Base-by-base conservation (phyloP, 2,888 invertebrate genomes). In the Conomelus anceps region DNA sequence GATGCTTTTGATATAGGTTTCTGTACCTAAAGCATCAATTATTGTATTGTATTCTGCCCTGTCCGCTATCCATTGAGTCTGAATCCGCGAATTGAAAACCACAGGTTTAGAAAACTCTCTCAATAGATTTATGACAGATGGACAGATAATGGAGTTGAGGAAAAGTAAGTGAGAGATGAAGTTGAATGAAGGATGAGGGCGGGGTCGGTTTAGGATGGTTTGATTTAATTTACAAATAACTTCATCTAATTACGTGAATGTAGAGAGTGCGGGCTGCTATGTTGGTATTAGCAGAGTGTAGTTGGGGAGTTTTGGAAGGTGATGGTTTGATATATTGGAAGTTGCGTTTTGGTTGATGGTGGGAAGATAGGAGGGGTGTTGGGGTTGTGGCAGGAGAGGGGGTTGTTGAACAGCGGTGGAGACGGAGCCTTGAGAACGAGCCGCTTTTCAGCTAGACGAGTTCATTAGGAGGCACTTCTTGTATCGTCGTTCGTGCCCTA, bases 401-500 rank as follows among this genome's bases (percentile, higher is more conserved):
- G n/a, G n/a, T n/a, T n/a, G n/a, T n/a, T n/a, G n/a, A n/a, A n/a
- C n/a, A 17, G 63, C n/a, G 7, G n/a, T 9, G 63, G 63, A 63
- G 63, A n/a, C 11, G 63, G n/a, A n/a, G 63, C n/a, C 63, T 63
- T 63, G 63, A 63, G 63, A 63, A 63, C 63, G 63, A 63, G 63
- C 63, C 63, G 63, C 63, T 63, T 63, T 63, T 63, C 63, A 63
- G 63, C 63, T 63, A 63, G 63, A 63, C 86, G 86, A 29, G 86
- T 86, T 86, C 86, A 26, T 86, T 86, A 86, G 86, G 1, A 24
- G 3, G 26, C 86, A 86, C 86, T 86, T 86, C 86, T 86, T 86
- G 86, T 29, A 63, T 63, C n/a, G 63, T n/a, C n/a, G 63, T 63
- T 63, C 86, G 86, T 86, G 86, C 86, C 29, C 86, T 86, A 86